A percentile compares a stretch with the other conserved stretches of the same genome.
Conservation (phyloP, 2,888 invertebrate species). For the Lasioglossum vierecki region DNA sequence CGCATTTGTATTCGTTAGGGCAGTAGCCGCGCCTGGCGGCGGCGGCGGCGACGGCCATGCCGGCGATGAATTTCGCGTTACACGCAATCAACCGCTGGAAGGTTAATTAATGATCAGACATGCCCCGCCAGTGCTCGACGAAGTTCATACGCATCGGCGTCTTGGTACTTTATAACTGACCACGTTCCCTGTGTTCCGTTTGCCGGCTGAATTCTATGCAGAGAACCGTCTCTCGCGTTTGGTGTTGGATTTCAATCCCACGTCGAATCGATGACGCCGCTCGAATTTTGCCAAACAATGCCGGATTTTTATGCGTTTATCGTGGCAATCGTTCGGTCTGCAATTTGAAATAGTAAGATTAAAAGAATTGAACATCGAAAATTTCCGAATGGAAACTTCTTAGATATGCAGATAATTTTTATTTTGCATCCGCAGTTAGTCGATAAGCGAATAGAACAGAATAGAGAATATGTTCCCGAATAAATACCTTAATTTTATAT, state of each 20-base stretch:
- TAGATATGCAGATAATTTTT: too few relatives aligned
- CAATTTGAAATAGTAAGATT: background rate
- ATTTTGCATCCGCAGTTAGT: too few relatives aligned
- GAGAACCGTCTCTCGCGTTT: constrained; percentile 33
- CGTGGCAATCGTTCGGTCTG: background rate
- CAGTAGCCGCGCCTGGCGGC: constrained; percentile 67
- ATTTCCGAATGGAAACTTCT: too few relatives aligned
- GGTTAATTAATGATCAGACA: constrained; percentile 71
- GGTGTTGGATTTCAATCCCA: constrained; percentile 39
- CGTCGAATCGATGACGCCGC: constrained; percentile 32
- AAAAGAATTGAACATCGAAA: too few relatives aligned
- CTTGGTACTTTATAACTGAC: constrained; percentile 57
- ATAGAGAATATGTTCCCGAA: too few relatives aligned
- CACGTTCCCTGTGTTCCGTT: constrained; percentile 55
- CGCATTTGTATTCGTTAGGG: constrained; percentile 82
- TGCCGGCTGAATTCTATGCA: constrained; percentile 44
- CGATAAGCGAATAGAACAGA: too few relatives aligned
- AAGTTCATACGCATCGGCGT: constrained; percentile 53
- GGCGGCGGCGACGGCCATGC: constrained; percentile 41
- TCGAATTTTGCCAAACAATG: constrained; percentile 27
- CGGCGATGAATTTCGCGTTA: constrained; percentile 78
- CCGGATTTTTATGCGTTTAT: background rate
- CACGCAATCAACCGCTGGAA: constrained; percentile 75
- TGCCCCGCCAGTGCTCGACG: constrained; percentile 48
- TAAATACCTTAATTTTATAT: too few relatives aligned